A percentile compares a stretch with the other conserved stretches of the same genome.
Evolutionary conservation across 2,888 invertebrate genomes (phyloP).

Genomic region (Ptychoptera albimana): DNA sequence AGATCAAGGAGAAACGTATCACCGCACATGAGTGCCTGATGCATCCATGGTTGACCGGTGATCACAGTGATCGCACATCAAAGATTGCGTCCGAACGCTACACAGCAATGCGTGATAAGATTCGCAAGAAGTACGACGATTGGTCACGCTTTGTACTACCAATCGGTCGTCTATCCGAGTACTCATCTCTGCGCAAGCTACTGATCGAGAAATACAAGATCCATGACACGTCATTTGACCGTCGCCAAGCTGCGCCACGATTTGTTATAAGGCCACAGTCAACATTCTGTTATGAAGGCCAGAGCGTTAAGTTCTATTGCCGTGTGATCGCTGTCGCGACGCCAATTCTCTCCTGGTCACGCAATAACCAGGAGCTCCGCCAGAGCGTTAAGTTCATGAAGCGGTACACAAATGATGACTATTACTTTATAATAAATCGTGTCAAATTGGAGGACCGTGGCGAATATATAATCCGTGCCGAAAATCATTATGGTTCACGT

Average conservation of each 20-base stretch:
- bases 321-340: conserved; percentile 89
- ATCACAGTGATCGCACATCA: conserved; percentile 56
- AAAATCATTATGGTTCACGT: conserved; percentile 89
- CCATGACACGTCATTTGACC: conserved; percentile 90
- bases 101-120: conserved; percentile 70
- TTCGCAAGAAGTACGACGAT: conserved; percentile 65
- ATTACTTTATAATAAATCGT: conserved; percentile 94
- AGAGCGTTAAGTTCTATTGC: conserved; percentile 94
- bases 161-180: conserved; percentile 93
- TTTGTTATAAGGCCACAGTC: conserved; percentile 95
- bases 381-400: conserved; percentile 99
- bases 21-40: conserved; percentile 94
- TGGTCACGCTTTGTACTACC: conserved; percentile 79
- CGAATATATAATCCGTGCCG: conserved; percentile 91
- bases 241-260: conserved; percentile 92
- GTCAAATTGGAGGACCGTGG: conserved; percentile 91
- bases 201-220: conserved; percentile 94
- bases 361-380: conserved; percentile 79
- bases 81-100: conserved; percentile 75
- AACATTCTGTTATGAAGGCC: conserved; percentile 92
- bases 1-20: conserved; percentile 94
- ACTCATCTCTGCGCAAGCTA: conserved; percentile 88
- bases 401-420: conserved; percentile 89
- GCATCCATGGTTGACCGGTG: conserved; percentile 90
- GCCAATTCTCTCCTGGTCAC: conserved; percentile 90